phyloP scores from a whole-genome alignment of 1,140 invertebrate species.

The Portunus trituberculatus region DNA sequence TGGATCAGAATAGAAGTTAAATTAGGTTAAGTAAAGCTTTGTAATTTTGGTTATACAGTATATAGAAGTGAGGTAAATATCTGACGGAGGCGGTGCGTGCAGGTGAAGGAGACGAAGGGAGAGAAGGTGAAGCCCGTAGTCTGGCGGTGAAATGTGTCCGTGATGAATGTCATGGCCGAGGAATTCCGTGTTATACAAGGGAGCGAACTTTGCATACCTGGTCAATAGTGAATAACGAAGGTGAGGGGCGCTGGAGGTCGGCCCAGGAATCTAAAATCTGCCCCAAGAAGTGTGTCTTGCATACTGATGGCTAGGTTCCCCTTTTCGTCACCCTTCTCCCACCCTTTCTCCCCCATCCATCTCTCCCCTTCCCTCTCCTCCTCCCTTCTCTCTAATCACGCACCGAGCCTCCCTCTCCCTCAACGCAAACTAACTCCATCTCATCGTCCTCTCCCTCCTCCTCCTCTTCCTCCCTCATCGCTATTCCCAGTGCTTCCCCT shows the following conservation, averaged over 20 bases:
- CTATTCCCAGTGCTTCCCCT: neutral
- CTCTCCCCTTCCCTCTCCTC: neutral
- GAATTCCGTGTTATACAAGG: conserved; percentile 13
- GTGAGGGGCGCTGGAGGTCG: neutral
- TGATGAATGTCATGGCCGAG: neutral
- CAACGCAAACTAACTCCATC: neutral
- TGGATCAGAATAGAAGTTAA: no score
- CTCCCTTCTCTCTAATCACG: neutral
- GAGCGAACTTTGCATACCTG: neutral
- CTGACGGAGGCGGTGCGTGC: no score
- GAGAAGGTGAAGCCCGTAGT: neutral
- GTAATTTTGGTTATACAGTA: no score
- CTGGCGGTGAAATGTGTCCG: neutral
- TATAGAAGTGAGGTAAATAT: no score
- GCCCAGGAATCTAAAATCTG: neutral
- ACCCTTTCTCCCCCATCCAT: neutral
- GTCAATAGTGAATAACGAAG: conserved; percentile 1
- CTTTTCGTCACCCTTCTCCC: neutral
- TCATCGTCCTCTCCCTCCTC: neutral
- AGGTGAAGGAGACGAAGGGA: no score
- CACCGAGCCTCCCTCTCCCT: neutral
- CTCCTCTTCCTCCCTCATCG: neutral
- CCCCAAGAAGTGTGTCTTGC: neutral
- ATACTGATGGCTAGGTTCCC: neutral
- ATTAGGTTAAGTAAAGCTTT: no score